Conservation (phyloP, 2,888 invertebrate species). For the Temnothorax ravouxi region DNA sequence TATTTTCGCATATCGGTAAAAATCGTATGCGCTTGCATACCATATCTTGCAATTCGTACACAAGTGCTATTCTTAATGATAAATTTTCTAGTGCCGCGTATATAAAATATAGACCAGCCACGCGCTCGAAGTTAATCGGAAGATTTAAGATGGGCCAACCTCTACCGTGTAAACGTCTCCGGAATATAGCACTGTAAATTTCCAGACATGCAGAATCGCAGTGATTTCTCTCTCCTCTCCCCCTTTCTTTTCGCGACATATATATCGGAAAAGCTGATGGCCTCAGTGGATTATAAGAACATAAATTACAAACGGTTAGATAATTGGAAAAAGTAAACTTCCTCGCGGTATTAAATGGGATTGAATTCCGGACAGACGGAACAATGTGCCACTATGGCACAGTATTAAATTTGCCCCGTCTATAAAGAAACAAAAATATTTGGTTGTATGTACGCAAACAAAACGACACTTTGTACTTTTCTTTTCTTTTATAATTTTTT, state of each 20-base stretch:
- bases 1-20: neutral
- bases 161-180: slow-evolving; percentile 70
- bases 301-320: slow-evolving; percentile 37
- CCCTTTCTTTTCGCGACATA: slow-evolving; percentile 43
- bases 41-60: slow-evolving; percentile 31
- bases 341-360: neutral
- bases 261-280: neutral
- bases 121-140: slow-evolving; percentile 61
- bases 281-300: slow-evolving; percentile 28
- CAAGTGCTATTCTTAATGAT: slow-evolving; percentile 39
- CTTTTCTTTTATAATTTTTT: neutral
- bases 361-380: neutral
- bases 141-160: slow-evolving; percentile 71
- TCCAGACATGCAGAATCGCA: slow-evolving; percentile 25
- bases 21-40: slow-evolving; percentile 20
- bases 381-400: neutral
- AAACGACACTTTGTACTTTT: neutral
- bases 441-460: neutral
- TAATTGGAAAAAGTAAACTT: slow-evolving; percentile 41
- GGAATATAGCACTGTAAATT: slow-evolving; percentile 62
- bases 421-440: neutral
- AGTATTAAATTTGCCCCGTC: neutral
- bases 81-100: slow-evolving; percentile 26
- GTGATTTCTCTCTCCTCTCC: slow-evolving; percentile 19
- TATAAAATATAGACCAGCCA: slow-evolving; percentile 45